Conservation (phyloP, 92 coral and sea anemone genomes). For the Ricordea florida region DNA sequence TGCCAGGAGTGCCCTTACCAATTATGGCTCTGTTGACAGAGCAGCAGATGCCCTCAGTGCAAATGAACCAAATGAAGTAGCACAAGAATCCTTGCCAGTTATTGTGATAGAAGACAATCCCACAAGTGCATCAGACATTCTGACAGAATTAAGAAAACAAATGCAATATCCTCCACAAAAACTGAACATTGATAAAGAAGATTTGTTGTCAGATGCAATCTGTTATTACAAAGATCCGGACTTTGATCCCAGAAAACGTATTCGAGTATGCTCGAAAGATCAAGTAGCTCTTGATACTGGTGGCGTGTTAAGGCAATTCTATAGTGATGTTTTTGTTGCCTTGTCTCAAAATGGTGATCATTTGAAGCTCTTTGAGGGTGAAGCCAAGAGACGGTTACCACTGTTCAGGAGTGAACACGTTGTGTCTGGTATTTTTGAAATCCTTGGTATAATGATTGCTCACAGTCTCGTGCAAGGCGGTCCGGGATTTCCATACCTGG, state of each 20-base stretch:
- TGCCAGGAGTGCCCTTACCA: conserved; percentile 19
- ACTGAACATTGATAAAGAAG: conserved; percentile 59
- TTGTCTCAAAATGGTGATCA: conserved; percentile 12
- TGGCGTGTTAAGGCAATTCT: conserved; percentile 62
- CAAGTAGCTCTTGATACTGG: conserved; percentile 53
- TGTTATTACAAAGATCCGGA: conserved; percentile 57
- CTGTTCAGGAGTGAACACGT: conserved; percentile 66
- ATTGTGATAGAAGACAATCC: conserved; percentile 26
- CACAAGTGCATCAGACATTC: conserved; percentile 46
- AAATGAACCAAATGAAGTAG: conserved; percentile 13
- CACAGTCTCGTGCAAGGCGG: conserved; percentile 65
- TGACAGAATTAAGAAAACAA: conserved; percentile 38
- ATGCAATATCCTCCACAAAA: conserved; percentile 30
- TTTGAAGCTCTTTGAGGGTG: conserved; percentile 37
- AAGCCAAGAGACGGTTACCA: conserved; percentile 36
- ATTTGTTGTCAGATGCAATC: conserved; percentile 36
- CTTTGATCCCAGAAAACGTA: conserved; percentile 41
- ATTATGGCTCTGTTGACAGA: conserved; percentile 27
- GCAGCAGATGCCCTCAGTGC: conserved; percentile 25
- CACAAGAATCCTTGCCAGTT: conserved; percentile 1
- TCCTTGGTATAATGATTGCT: conserved; percentile 59
- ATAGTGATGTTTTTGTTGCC: conserved; percentile 35
- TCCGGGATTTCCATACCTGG: conserved; percentile 72
- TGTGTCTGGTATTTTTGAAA: conserved; percentile 50
- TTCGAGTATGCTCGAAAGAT: conserved; percentile 39